Base-by-base conservation (phyloP, 2,888 invertebrate species). In the Clitarchus hookeri region DNA sequence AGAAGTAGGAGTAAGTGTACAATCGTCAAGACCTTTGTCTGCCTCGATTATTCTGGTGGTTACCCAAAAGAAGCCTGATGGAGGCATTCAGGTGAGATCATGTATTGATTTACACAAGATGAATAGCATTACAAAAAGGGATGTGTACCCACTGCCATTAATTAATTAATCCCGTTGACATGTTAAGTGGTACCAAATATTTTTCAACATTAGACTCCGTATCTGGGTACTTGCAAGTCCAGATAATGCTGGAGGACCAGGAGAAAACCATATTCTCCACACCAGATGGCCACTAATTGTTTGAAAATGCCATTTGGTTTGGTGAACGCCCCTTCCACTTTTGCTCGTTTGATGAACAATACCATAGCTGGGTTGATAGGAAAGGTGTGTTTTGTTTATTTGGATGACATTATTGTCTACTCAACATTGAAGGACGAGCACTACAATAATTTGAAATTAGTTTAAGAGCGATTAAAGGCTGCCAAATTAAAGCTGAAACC, bases 401-500 rank as follows among this genome's bases (percentile, higher is more conserved):
- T 80, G 23, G 80, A 48, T 48, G 48, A 48, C 48, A 80, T 80
- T 25, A 80, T 80, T 36, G 44, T 80, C 27, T 27, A 25, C 16
- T 26, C 80, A 2, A 13, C n/a, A 23, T 25, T 23, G 87, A 80
- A 80, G 9, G 79, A 88, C 23, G 88, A 89, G 54, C 88, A 88
- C 44, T 25, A 88, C 25, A 6, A 6, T 53, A 88, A 88, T 86
- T 85, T 88, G 44, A 85, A 84, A 82, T 78, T 77, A 48, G 87
- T 88, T 25, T 88, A 88, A 27, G 86, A 88, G 6, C 65, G 88
- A 78, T 84, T 88, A 27, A 78, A 87, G 80, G 78, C 82, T 44
- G 88, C 88, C 26, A 87, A 87, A 44, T 84, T 89, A 53, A 88
- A 85, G 9, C 12, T 89, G 54, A 89, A 89, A 65, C 84, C 88